Evolutionary conservation across 2,888 invertebrate genomes (phyloP).

Genomic region (Eupsilia transversa): DNA sequence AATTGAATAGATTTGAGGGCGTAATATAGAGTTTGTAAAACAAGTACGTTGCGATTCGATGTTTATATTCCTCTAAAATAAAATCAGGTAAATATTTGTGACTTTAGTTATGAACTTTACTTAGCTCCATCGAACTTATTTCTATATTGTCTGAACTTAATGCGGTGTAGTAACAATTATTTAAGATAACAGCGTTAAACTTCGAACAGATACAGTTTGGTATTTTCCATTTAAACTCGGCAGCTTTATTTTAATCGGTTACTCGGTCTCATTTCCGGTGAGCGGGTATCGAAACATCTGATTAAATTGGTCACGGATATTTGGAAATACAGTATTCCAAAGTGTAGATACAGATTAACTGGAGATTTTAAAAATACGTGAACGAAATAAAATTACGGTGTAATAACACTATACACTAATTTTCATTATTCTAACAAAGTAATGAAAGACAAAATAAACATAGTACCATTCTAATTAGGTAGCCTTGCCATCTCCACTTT

Average conservation of each 20-base stretch:
- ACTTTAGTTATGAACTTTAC: slow-evolving; percentile 25
- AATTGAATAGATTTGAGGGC: slow-evolving; percentile 59
- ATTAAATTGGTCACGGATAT: slow-evolving; percentile 58
- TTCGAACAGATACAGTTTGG: slow-evolving; percentile 34
- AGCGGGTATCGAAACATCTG: slow-evolving; percentile 57
- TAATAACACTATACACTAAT: too few relatives aligned
- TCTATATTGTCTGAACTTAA: slow-evolving; percentile 18
- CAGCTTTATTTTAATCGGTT: slow-evolving; percentile 60
- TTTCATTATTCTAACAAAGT: neutral
- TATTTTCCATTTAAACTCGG: slow-evolving; percentile 52
- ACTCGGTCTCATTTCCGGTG: slow-evolving; percentile 63
- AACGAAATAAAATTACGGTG: too few relatives aligned
- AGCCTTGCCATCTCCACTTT: neutral
- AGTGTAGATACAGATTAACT: slow-evolving; percentile 33
- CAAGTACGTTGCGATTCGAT: slow-evolving; percentile 47
- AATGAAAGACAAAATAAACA: slow-evolving; percentile 3
- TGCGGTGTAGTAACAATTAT: slow-evolving; percentile 30
- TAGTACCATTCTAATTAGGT: neutral
- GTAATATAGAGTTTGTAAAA: slow-evolving; percentile 51
- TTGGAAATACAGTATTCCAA: slow-evolving; percentile 51
- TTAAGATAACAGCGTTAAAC: slow-evolving; percentile 16
- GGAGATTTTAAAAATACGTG: too few relatives aligned
- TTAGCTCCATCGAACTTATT: slow-evolving; percentile 4
- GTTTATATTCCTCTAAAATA: slow-evolving; percentile 43
- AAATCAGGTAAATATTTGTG: slow-evolving; percentile 46